Evolutionary conservation across 2,797 vertebrate genomes (phyloP).

Genomic region (Tragopan temminckii): DNA sequence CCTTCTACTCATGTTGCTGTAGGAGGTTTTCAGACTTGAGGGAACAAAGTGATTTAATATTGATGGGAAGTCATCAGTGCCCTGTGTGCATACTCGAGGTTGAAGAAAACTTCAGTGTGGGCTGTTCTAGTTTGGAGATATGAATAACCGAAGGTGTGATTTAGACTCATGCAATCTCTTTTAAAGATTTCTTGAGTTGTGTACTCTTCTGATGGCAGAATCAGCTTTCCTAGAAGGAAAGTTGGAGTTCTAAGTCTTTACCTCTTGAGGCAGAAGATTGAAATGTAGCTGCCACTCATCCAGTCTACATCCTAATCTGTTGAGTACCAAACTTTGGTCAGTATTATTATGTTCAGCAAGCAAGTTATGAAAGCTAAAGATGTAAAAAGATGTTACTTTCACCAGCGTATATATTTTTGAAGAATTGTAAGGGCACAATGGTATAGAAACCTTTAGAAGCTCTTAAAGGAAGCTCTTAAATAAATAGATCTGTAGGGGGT

Average conservation of each 20-base stretch:
- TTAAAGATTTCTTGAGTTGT: neutral
- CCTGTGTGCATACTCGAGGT: neutral
- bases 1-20: neutral
- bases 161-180: neutral
- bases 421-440: neutral
- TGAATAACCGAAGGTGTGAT: neutral
- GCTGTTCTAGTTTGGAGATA: neutral
- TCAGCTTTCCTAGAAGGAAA: neutral
- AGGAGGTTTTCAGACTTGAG: neutral
- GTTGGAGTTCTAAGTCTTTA: neutral
- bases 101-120: neutral
- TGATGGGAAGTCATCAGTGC: neutral
- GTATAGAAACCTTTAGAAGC: neutral
- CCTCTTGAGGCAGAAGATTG: neutral
- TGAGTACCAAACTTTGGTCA: neutral
- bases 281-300: neutral
- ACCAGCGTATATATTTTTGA: neutral
- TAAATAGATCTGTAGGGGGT: conserved; percentile 1
- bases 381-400: neutral
- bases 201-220: neutral
- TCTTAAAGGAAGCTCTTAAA: conserved; percentile 35
- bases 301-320: neutral
- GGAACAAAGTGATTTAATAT: neutral
- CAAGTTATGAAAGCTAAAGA: neutral
- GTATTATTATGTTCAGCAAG: accelerated